phyloP scores from a whole-genome alignment of 2,113 vertebrate genomes.

The Tragelaphus imberbis region DNA sequence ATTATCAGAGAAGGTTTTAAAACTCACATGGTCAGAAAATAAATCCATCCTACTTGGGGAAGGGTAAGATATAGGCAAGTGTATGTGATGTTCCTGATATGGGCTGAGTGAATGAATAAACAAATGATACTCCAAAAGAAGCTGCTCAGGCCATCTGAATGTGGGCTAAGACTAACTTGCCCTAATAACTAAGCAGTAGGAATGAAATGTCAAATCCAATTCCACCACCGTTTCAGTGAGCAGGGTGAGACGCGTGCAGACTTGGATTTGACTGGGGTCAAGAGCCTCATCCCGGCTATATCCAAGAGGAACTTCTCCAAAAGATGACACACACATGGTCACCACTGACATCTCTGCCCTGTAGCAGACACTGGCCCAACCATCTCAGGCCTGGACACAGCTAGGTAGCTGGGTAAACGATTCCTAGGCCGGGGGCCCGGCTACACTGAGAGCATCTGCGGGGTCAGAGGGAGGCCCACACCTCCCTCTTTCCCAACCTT shows the following conservation, averaged over 20 bases:
- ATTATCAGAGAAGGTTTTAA: not conserved
- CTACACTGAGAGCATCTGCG: not conserved
- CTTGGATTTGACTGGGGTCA: fast-evolving
- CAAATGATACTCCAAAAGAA: not conserved
- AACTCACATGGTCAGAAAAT: not conserved
- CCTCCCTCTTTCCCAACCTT: not conserved
- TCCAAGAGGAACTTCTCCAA: not conserved
- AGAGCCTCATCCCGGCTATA: too few relatives aligned
- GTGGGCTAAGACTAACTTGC: not conserved
- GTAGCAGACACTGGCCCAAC: not conserved
- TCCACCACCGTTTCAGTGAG: not conserved
- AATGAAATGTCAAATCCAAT: not conserved
- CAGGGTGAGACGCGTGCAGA: not conserved
- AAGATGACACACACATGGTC: not conserved
- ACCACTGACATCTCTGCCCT: not conserved
- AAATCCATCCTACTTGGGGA: not conserved
- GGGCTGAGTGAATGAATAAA: not conserved
- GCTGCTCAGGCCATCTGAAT: not conserved
- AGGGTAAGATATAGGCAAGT: not conserved
- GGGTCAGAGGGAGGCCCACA: not conserved
- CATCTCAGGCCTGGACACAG: not conserved
- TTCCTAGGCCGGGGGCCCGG: not conserved
- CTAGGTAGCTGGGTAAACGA: not conserved
- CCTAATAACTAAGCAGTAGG: not conserved
- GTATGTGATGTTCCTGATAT: not conserved